Conservation (phyloP, 2,797 vertebrate genomes). For the Garrulus glandarius region DNA sequence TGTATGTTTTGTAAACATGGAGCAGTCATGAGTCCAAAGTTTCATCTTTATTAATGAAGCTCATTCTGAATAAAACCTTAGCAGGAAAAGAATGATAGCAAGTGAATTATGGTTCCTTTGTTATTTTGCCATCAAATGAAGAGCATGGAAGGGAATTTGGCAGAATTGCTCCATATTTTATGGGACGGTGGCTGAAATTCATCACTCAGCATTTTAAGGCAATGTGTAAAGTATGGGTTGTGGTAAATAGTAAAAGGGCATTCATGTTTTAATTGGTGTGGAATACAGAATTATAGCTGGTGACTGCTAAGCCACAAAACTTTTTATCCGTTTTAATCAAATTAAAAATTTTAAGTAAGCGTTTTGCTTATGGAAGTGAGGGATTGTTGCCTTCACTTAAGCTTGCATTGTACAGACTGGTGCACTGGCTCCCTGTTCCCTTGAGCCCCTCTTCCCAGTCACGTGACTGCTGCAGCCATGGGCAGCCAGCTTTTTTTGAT, state of each 20-base stretch:
- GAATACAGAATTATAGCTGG: background rate
- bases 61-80: constrained; percentile 60
- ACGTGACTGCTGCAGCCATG: background rate
- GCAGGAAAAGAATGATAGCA: constrained; percentile 44
- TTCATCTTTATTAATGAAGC: constrained; percentile 65
- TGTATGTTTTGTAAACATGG: constrained; percentile 70
- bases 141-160: background rate
- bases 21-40: constrained; percentile 67
- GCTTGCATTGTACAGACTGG: background rate
- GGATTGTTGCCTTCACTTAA: background rate
- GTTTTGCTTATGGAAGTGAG: background rate
- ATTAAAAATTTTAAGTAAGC: background rate
- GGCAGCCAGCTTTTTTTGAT: background rate
- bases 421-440: background rate
- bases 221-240: background rate
- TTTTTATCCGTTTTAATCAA: background rate
- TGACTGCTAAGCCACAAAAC: background rate
- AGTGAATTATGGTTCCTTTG: constrained; percentile 15
- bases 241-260: background rate
- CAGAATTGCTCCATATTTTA: background rate
- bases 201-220: background rate
- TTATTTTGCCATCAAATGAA: constrained; percentile 5
- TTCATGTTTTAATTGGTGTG: background rate
- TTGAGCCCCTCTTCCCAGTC: background rate
- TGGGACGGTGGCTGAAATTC: background rate